Evolutionary conservation across 1,140 invertebrate genomes (phyloP).

Genomic region (Neodiprion virginianus): DNA sequence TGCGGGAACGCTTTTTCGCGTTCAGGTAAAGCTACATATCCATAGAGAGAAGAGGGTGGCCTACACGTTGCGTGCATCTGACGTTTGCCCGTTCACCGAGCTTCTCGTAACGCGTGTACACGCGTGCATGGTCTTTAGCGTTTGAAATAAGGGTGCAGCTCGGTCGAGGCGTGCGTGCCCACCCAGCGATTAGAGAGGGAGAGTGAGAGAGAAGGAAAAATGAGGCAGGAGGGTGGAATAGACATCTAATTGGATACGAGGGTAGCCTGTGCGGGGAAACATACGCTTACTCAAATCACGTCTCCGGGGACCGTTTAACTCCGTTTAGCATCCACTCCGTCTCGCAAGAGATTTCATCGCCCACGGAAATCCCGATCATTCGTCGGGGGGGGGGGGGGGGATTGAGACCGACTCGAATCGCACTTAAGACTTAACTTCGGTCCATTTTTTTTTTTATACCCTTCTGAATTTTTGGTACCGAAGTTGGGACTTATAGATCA

Average conservation of each 20-base stretch:
- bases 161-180: background rate
- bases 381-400: background rate
- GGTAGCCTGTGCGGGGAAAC: background rate
- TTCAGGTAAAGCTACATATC: no score
- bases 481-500: no score
- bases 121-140: slow-evolving; percentile 38
- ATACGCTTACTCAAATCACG: background rate
- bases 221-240: background rate
- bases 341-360: background rate
- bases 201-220: background rate
- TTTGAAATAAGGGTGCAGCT: slow-evolving; percentile 35
- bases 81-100: slow-evolving; percentile 39
- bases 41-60: no score
- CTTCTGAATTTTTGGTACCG: no score
- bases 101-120: slow-evolving; percentile 29
- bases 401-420: no score
- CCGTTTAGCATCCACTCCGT: background rate
- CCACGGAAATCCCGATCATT: no score
- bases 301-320: background rate
- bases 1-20: no score
- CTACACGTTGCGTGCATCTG: slow-evolving; percentile 36
- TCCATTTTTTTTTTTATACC: no score
- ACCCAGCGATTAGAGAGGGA: background rate
- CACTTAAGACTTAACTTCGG: no score
- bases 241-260: slow-evolving; percentile 5